phyloP scores from a whole-genome alignment of 2,797 vertebrate genomes.

The Coccyzus lansbergi region DNA sequence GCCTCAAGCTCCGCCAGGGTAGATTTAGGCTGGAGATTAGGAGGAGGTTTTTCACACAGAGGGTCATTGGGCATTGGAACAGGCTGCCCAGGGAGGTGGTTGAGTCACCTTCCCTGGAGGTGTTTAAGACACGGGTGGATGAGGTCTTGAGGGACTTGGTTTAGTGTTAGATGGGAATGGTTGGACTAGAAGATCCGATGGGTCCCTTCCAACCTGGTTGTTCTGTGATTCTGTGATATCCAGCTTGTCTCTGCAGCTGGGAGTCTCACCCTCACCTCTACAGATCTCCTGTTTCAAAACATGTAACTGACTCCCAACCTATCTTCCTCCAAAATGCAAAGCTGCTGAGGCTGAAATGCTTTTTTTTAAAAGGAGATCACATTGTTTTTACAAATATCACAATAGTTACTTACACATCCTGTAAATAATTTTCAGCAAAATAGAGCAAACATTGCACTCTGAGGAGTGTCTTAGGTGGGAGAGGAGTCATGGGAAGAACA shows the following conservation, averaged over 20 bases:
- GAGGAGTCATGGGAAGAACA: neutral
- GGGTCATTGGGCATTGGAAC: too few species aligned
- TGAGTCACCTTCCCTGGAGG: too few species aligned
- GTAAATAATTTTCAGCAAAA: neutral
- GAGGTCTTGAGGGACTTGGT: too few species aligned
- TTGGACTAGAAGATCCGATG: too few species aligned
- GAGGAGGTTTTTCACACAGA: too few species aligned
- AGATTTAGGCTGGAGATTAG: too few species aligned
- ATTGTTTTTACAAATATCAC: neutral
- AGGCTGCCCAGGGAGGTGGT: too few species aligned
- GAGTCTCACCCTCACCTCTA: neutral
- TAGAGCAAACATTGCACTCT: rapidly evolving
- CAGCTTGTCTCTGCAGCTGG: neutral
- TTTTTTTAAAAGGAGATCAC: neutral
- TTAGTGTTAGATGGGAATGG: too few species aligned
- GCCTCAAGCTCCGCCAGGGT: too few species aligned
- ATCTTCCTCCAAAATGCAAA: neutral
- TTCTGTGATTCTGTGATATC: too few species aligned
- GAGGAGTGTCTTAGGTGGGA: neutral
- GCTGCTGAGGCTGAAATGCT: neutral
- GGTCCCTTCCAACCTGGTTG: too few species aligned
- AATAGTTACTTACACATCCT: neutral
- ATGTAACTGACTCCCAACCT: neutral
- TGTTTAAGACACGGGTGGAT: too few species aligned
- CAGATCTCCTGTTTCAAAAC: neutral